Evolutionary conservation across 1,140 invertebrate species (phyloP), one percentile per base, ranked within the genome.

Genomic region (Caerostris extrusa): DNA sequence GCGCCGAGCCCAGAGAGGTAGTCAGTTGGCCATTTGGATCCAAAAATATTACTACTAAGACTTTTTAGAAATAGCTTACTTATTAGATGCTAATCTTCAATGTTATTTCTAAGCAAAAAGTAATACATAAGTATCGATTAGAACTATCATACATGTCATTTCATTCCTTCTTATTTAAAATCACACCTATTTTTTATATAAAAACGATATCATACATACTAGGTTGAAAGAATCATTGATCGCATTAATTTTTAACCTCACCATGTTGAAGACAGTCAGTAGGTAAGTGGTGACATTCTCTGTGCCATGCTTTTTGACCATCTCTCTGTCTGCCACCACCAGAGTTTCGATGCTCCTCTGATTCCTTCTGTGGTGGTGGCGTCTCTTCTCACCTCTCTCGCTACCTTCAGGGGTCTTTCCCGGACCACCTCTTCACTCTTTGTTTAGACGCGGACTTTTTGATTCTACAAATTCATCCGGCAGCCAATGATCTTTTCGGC

Each of bases 311-410:
- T 95, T 95, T 87, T 95, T 93, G 85, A 98, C 97, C 98, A 99
- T 98, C 92, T 97, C 97, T 57, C 97, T 96, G 96, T 99, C 98
- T 55, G 98, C 98, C 12, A 99, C 98, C 17, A 99, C 97, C 67
- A 98, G 96, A 0, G 98, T 97, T 96, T 98, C 98, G 50, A 98
- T 98, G 95, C 98, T 98, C 83, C 97, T 61, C 55, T 61, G 53
- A 5, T 57, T n/a, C 8, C 53, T 50, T 3, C 17, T 19, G 10
- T 64, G 58, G 12, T 87, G 55, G 6, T 58, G 55, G 6, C 55
- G 55, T 14, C 56, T 34, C 34, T 87, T 60, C 7, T 50, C 69
- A 1, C 50, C 34, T 3, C 7, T 7, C 58, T 7, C 19, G 1
- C 57, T 5, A 34, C 34, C 10, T 14, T 60, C 50, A n/a, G 6